Evolutionary conservation across 2,888 invertebrate species (phyloP).

Genomic region (Hydriomena furcata): DNA sequence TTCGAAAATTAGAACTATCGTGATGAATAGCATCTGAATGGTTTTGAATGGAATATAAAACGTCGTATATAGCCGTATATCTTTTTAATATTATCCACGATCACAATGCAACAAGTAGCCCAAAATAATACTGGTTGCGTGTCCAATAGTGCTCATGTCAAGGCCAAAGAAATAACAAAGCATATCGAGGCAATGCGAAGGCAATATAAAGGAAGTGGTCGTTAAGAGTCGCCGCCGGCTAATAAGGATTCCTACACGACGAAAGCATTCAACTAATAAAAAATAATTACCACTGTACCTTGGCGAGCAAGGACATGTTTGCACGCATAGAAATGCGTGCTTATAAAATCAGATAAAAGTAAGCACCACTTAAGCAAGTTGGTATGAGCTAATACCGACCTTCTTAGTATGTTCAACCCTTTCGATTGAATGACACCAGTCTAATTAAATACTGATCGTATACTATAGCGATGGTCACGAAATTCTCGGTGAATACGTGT

Average conservation of each 20-base stretch:
- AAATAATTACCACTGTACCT: slow-evolving; percentile 36
- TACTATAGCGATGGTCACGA: too few species aligned
- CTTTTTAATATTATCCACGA: too few species aligned
- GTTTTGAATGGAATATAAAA: too few species aligned
- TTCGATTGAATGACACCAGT: too few species aligned
- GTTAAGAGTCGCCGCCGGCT: slow-evolving; percentile 40
- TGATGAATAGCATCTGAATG: too few species aligned
- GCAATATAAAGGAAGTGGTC: slow-evolving; percentile 45
- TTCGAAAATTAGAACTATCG: too few species aligned
- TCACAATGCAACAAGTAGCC: slow-evolving; percentile 18
- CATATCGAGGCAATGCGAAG: slow-evolving; percentile 33
- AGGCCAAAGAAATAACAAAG: slow-evolving; percentile 33
- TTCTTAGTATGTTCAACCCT: too few species aligned
- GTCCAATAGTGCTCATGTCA: slow-evolving; percentile 31
- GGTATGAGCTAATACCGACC: background rate
- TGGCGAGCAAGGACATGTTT: slow-evolving; percentile 20
- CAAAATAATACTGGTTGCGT: slow-evolving; percentile 12
- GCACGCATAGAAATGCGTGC: slow-evolving; percentile 3
- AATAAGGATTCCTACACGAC: slow-evolving; percentile 49
- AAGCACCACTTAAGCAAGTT: background rate
- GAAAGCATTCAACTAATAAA: slow-evolving; percentile 38
- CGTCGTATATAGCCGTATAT: too few species aligned
- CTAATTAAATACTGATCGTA: too few species aligned
- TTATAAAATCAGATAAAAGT: background rate
- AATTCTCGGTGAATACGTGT: too few species aligned